Conservation (phyloP, 2,113 vertebrate species). For the Cisticola juncidis region DNA sequence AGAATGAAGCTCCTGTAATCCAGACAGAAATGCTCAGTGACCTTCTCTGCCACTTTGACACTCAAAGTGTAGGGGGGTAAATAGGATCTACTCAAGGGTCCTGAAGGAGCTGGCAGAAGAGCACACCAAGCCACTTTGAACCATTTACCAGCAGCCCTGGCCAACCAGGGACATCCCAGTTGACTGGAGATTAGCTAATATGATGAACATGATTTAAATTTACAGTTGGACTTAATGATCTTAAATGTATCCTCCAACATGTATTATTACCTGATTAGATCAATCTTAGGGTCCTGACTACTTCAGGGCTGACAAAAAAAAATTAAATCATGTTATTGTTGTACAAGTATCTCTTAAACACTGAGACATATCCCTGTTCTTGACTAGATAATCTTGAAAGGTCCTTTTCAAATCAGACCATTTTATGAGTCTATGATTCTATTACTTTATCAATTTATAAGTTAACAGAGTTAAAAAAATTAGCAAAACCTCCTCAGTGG, state of each 20-base stretch:
- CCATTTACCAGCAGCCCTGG: neutral
- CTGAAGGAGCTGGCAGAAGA: neutral
- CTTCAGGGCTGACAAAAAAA: neutral
- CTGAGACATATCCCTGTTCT: fast-evolving
- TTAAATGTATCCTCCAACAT: neutral
- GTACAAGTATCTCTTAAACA: neutral
- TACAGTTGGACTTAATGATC: neutral
- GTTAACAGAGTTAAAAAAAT: neutral
- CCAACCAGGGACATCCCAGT: no score
- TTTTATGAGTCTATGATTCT: neutral
- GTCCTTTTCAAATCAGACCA: neutral
- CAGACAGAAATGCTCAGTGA: neutral
- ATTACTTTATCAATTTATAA: neutral
- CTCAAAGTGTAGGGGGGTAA: neutral
- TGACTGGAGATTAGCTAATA: neutral
- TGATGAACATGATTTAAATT: neutral
- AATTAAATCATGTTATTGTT: neutral
- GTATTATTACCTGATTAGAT: neutral
- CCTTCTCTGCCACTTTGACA: neutral
- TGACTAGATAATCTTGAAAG: neutral
- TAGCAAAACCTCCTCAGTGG: neutral
- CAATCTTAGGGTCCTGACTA: neutral
- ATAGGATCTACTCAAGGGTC: no score
- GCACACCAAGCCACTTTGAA: neutral
- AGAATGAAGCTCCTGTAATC: neutral